Percentiles rank a stretch among this genome's conserved stretches.
Evolutionary conservation across 2,797 vertebrate genomes (phyloP).

Genomic region (Labroides dimidiatus): DNA sequence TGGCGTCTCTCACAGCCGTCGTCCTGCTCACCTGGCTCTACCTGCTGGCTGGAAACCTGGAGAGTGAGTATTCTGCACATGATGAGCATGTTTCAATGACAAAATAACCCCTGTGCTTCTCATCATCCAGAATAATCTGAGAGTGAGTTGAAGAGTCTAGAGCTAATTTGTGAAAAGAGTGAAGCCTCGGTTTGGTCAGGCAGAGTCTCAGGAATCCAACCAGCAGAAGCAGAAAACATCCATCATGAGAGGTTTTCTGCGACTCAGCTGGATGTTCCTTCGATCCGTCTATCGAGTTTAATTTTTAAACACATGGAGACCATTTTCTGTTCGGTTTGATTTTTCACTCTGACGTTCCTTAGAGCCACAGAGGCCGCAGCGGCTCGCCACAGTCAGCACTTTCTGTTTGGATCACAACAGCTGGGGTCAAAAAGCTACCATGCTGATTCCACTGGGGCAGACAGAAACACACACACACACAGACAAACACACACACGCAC

Average conservation of each 20-base stretch:
- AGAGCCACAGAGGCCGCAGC: neutral
- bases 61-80: slow-evolving; percentile 78
- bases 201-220: slow-evolving; percentile 1
- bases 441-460: slow-evolving; percentile 20
- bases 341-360: slow-evolving; percentile 5
- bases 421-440: neutral
- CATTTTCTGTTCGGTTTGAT: slow-evolving; percentile 16
- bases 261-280: slow-evolving; percentile 13
- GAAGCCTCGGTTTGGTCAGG: slow-evolving; percentile 30
- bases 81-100: too few relatives aligned
- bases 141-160: neutral
- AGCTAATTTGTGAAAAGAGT: slow-evolving; percentile 3
- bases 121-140: neutral
- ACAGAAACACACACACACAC: slow-evolving; percentile 8
- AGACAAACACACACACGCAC: neutral
- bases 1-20: slow-evolving; percentile 80
- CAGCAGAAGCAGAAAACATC: slow-evolving; percentile 14
- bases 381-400: slow-evolving; percentile 10
- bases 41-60: slow-evolving; percentile 85
- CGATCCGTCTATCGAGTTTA: slow-evolving; percentile 1
- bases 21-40: slow-evolving; percentile 87
- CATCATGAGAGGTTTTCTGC: slow-evolving; percentile 20
- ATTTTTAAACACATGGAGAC: slow-evolving; percentile 27
- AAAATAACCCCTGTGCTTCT: neutral
- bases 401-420: slow-evolving; percentile 14